These are phyloP conservation scores for Palloptera scutellata DNA, from an alignment of 2,888 invertebrate species.

Conservation along the genomic window DNA sequence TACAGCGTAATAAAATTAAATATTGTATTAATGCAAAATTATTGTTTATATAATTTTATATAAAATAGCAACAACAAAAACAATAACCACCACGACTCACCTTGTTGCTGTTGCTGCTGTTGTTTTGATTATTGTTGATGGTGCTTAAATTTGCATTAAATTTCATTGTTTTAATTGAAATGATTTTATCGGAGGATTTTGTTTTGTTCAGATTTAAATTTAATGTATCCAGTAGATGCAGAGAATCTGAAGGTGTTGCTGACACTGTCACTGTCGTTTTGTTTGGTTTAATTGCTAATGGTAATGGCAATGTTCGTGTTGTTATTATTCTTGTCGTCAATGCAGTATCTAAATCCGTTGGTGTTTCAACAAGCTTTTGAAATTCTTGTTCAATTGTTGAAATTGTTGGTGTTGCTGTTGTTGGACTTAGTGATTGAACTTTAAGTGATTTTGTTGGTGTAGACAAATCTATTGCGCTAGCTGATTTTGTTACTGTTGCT, in stretches of 20 bases:
- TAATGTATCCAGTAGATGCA: too few relatives aligned
- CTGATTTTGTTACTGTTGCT: slow-evolving; percentile 27
- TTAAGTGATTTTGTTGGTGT: slow-evolving; percentile 2
- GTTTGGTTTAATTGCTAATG: slow-evolving; percentile 6
- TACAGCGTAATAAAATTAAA: slow-evolving; percentile 27
- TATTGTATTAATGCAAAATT: neutral
- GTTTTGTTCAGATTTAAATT: neutral
- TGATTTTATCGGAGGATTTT: slow-evolving; percentile 25
- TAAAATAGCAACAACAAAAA: too few relatives aligned
- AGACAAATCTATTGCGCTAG: slow-evolving; percentile 14
- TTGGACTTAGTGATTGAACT: slow-evolving; percentile 19
- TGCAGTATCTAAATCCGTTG: neutral
- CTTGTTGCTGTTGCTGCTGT: neutral
- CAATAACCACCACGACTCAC: neutral
- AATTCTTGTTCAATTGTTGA: slow-evolving; percentile 44
- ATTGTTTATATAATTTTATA: neutral
- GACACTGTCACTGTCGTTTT: neutral
- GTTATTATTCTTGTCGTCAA: slow-evolving; percentile 12
- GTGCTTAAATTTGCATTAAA: slow-evolving; percentile 44
- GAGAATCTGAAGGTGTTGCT: neutral
- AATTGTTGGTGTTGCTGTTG: slow-evolving; percentile 28
- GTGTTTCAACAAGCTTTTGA: slow-evolving; percentile 32
- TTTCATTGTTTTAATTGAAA: slow-evolving; percentile 47
- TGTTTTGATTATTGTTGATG: slow-evolving; percentile 7
- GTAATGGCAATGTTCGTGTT: neutral